Base-by-base conservation (phyloP, 1,140 invertebrate genomes). In the Drosophila teissieri region DNA sequence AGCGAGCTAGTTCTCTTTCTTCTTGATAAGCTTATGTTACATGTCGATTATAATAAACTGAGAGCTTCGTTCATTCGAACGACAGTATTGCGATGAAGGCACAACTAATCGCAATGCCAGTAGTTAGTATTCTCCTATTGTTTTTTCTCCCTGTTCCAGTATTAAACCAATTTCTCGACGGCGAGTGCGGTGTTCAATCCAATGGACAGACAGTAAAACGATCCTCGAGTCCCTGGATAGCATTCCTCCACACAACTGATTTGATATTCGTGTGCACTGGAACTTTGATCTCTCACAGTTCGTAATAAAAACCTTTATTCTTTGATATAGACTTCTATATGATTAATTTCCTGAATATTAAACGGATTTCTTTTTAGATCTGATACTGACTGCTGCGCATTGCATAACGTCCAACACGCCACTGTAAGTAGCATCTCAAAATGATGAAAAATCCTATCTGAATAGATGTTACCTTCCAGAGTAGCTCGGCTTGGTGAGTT, bases 321-420 rank as follows among this genome's bases (percentile, higher is more conserved):
- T n/a, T n/a, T n/a, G n/a, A n/a, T n/a, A n/a, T n/a, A n/a, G n/a
- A n/a, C n/a, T n/a, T n/a, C n/a, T n/a, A n/a, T n/a, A 19, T 3
- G 19, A 2, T 48, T 22, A 2, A 48, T 48, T 24, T 7, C 6
- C 3, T 15, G 0, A 17, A 7, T 6, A 27, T 27, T 7, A 27
- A 7, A 27, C 27, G 27, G 27, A 27, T n/a, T 27, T 8, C 14
- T 31, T 15, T 49, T 15, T 48, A 22, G 52, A 15, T 11, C 52
- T 39, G 0, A 14, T 54, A 15, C 14, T 54, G 5, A 54, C 52
- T 14, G 52, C 52, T 22, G 52, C 52, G 14, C 52, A 54, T 54
- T 54, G 52, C 24, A 2, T 24, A n/a, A n/a, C 5, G 7, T 8
- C 14, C 3, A 24, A 54, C 4, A 7, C 34, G 1, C 3, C 24